These are phyloP conservation scores for Brienomyrus brachyistius DNA, from an alignment of 2,113 vertebrate genomes.

Conservation along the genomic window DNA sequence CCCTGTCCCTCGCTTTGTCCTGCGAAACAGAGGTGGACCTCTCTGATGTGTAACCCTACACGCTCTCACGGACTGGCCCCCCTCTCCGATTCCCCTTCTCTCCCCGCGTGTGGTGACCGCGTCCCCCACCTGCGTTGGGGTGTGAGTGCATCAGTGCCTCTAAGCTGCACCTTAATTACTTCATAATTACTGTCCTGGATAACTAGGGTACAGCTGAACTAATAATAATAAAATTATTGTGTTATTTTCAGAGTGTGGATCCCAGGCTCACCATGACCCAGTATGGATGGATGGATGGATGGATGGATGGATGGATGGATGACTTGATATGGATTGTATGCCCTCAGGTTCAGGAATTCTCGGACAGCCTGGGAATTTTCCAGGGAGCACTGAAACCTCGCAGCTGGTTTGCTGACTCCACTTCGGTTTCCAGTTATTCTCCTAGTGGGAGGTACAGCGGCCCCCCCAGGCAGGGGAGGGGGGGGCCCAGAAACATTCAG, in stretches of 20 bases:
- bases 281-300: background rate
- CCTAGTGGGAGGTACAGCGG: conserved; percentile 20
- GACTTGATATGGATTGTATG: background rate
- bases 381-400: conserved; percentile 29
- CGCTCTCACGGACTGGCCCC: background rate
- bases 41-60: conserved; percentile 23
- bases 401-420: conserved; percentile 30
- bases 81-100: background rate
- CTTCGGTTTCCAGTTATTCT: conserved; percentile 34
- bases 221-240: background rate
- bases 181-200: background rate
- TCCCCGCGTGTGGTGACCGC: background rate
- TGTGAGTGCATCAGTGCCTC: no score
- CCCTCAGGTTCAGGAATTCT: background rate
- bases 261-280: background rate
- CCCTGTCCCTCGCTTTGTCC: conserved; percentile 14
- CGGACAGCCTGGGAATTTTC: conserved; percentile 10
- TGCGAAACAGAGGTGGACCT: conserved; percentile 21
- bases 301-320: background rate
- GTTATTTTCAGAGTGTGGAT: background rate
- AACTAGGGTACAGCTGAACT: background rate
- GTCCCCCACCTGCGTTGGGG: background rate
- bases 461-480: background rate
- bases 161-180: background rate
- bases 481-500: conserved; percentile 19